Evolutionary conservation across 2,888 invertebrate genomes (phyloP).

Genomic region (Drosophila histrio): DNA sequence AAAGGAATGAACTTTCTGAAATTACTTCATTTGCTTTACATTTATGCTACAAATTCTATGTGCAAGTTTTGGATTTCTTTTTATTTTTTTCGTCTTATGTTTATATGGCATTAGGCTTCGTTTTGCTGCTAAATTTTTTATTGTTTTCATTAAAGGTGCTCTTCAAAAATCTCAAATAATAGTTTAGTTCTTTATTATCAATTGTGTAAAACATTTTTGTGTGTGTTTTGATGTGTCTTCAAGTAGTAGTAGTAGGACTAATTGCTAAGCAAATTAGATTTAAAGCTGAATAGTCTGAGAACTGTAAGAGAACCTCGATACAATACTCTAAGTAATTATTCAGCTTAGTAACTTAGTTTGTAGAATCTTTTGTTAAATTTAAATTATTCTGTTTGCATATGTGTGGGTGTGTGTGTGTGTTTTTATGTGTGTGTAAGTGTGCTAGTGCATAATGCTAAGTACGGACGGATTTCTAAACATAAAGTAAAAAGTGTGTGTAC

Average conservation of each 20-base stretch:
- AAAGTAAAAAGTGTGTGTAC: constrained; percentile 54
- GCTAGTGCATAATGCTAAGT: constrained; percentile 69
- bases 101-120: constrained; percentile 40
- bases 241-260: constrained; percentile 9
- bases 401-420: constrained; percentile 8
- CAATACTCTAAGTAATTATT: not conserved
- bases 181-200: constrained; percentile 31
- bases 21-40: constrained; percentile 31
- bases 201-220: constrained; percentile 7
- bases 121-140: constrained; percentile 65
- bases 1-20: constrained; percentile 27
- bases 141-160: constrained; percentile 78
- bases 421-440: constrained; percentile 21
- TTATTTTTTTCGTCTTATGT: constrained; percentile 40
- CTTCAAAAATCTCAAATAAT: constrained; percentile 68
- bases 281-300: not conserved
- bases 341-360: constrained; percentile 11
- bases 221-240: constrained; percentile 11
- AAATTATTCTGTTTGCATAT: constrained; percentile 23
- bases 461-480: constrained; percentile 77
- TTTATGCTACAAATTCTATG: constrained; percentile 43
- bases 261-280: constrained; percentile 24
- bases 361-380: constrained; percentile 2
- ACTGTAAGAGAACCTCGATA: not conserved
- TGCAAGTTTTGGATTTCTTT: constrained; percentile 46